Conservation (phyloP, 1,140 invertebrate genomes). For the Leptopilina clavipes region DNA sequence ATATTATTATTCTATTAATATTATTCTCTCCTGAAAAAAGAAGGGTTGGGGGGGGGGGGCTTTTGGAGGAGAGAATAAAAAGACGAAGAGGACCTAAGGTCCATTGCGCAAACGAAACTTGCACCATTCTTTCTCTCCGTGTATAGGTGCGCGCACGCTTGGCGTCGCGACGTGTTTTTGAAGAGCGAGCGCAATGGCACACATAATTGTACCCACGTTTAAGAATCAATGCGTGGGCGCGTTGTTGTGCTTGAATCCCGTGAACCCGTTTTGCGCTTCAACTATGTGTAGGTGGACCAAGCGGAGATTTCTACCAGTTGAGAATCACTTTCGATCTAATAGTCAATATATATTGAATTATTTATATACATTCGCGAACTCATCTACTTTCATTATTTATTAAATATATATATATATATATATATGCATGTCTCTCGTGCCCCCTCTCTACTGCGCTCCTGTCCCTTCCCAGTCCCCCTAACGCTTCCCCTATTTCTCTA, state of each 20-base stretch:
- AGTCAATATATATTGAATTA: constrained; percentile 50
- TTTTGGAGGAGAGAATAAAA: not conserved
- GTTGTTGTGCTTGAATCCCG: constrained; percentile 52
- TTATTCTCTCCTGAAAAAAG: too few species aligned
- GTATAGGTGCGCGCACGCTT: not conserved
- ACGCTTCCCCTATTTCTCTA: too few species aligned
- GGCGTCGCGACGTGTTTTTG: constrained; percentile 8
- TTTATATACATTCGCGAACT: not conserved
- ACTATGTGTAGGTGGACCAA: constrained; percentile 50
- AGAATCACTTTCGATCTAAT: constrained; percentile 56
- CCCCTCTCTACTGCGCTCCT: too few species aligned
- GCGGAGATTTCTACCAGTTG: constrained; percentile 56
- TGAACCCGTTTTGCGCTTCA: constrained; percentile 54
- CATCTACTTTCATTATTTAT: not conserved
- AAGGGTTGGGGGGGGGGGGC: too few species aligned
- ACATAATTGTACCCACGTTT: constrained; percentile 41
- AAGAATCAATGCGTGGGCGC: constrained; percentile 52
- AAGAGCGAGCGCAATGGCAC: constrained; percentile 19
- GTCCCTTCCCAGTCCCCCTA: too few species aligned
- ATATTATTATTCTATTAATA: too few species aligned
- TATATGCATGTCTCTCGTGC: too few species aligned
- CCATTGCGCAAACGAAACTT: constrained; percentile 1
- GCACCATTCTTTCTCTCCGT: constrained; percentile 5
- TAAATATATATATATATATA: too few species aligned
- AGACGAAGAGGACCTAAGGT: not conserved